Evolutionary conservation across 2,888 invertebrate genomes (phyloP).

Genomic region (Drosophila pullipes): DNA sequence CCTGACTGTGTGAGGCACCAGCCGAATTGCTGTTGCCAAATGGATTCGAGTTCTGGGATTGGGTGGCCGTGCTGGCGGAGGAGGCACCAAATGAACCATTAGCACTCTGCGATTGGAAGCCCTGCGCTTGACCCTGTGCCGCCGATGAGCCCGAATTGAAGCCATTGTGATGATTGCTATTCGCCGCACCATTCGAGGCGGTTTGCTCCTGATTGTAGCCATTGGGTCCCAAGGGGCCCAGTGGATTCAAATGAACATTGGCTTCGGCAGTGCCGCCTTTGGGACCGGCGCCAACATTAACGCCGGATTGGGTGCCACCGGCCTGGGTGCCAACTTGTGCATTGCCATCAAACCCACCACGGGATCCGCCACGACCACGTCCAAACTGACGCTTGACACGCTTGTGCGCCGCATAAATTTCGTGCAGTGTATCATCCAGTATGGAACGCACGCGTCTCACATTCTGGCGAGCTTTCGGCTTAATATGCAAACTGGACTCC

Average conservation of each 20-base stretch:
- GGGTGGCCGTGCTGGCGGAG: constrained; percentile 83
- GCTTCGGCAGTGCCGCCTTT: constrained; percentile 64
- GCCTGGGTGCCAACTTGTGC: constrained; percentile 43
- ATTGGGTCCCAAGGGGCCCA: constrained; percentile 50
- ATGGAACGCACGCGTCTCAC: constrained; percentile 64
- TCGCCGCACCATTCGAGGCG: constrained; percentile 79
- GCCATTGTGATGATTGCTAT: constrained; percentile 67
- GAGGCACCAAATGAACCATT: constrained; percentile 84
- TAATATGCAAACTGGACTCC: constrained; percentile 86
- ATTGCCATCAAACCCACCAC: constrained; percentile 1
- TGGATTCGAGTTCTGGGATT: constrained; percentile 78
- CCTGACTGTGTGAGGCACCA: constrained; percentile 84
- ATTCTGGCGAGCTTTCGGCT: constrained; percentile 82
- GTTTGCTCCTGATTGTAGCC: constrained; percentile 78
- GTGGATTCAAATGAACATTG: constrained; percentile 53
- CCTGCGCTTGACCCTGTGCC: constrained; percentile 83
- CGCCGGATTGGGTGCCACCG: constrained; percentile 58
- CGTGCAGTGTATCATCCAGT: constrained; percentile 32
- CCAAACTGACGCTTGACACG: constrained; percentile 75
- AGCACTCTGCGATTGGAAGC: constrained; percentile 81
- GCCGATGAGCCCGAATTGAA: constrained; percentile 78
- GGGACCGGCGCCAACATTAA: constrained; percentile 62
- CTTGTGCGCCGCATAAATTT: constrained; percentile 63
- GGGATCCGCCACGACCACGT: background rate
- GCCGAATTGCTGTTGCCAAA: constrained; percentile 79